These are phyloP conservation scores for Ptychadena robeensis DNA, from an alignment of 2,797 vertebrate species.

Conservation along the genomic window DNA sequence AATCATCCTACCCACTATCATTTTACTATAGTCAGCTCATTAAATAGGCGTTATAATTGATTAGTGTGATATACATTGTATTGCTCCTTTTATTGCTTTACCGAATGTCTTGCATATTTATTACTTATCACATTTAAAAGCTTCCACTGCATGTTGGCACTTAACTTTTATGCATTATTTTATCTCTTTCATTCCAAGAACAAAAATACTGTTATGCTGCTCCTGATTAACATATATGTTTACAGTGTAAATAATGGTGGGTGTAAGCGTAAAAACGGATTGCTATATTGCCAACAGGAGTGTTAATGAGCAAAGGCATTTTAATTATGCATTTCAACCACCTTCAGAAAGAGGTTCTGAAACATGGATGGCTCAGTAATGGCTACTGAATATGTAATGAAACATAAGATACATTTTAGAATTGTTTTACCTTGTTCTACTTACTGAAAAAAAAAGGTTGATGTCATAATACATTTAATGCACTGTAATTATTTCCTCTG, in stretches of 20 bases:
- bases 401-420: not conserved
- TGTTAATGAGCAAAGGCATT: not conserved
- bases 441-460: not conserved
- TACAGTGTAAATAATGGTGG: not conserved
- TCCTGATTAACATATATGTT: not conserved
- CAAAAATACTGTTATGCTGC: not conserved
- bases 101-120: not conserved
- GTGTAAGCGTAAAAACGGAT: not conserved
- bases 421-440: not conserved
- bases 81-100: not conserved
- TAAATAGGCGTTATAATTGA: not conserved
- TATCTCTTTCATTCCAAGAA: not conserved
- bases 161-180: not conserved
- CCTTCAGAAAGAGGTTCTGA: not conserved
- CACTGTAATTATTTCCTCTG: not conserved
- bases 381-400: not conserved
- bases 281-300: not conserved
- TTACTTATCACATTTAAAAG: not conserved
- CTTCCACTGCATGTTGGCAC: not conserved
- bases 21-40: not conserved
- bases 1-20: not conserved
- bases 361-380: not conserved
- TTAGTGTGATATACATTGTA: not conserved
- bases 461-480: not conserved
- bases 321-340: conserved; percentile 6